Evolutionary conservation across 30 jellyfish, hydroid and myxozoan genomes (phyloP).

Genomic region (Calvadosia cruxmelitensis): DNA sequence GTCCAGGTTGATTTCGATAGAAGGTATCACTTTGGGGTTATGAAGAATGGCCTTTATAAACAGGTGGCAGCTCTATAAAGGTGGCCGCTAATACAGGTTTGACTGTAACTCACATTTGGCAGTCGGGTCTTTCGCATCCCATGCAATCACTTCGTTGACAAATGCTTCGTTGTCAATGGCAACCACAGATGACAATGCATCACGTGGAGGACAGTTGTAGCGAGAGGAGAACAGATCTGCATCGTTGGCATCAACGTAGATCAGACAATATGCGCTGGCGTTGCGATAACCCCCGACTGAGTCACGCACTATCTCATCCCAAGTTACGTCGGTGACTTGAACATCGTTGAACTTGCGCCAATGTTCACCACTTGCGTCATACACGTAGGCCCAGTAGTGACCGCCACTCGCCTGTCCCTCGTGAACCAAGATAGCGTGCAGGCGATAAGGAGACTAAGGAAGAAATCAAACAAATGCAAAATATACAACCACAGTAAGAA

Average conservation of each 20-base stretch:
- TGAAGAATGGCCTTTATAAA: too few species aligned
- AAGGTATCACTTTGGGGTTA: too few species aligned
- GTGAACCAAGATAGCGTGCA: constrained; percentile 51
- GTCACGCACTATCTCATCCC: constrained; percentile 47
- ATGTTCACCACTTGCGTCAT: constrained; percentile 8
- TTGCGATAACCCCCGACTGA: constrained; percentile 45
- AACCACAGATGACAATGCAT: not conserved
- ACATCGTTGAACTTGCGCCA: constrained; percentile 54
- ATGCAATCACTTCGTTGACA: not conserved
- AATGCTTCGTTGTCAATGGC: not conserved
- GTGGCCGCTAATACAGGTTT: too few species aligned
- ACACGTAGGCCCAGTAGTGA: constrained; percentile 48
- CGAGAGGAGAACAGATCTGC: constrained; percentile 7
- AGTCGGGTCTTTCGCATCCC: too few species aligned
- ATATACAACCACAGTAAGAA: not conserved
- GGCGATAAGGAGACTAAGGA: constrained; percentile 36
- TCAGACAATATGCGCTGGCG: constrained; percentile 41
- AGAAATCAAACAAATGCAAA: not conserved
- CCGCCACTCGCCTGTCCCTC: constrained; percentile 66
- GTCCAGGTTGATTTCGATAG: too few species aligned
- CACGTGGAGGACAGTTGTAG: not conserved
- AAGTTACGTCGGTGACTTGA: constrained; percentile 32
- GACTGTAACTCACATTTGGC: too few species aligned
- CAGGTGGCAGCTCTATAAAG: too few species aligned
- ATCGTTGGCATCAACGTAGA: constrained; percentile 31